phyloP scores from a whole-genome alignment of 2,888 invertebrate genomes.

The Phasia obesa region DNA sequence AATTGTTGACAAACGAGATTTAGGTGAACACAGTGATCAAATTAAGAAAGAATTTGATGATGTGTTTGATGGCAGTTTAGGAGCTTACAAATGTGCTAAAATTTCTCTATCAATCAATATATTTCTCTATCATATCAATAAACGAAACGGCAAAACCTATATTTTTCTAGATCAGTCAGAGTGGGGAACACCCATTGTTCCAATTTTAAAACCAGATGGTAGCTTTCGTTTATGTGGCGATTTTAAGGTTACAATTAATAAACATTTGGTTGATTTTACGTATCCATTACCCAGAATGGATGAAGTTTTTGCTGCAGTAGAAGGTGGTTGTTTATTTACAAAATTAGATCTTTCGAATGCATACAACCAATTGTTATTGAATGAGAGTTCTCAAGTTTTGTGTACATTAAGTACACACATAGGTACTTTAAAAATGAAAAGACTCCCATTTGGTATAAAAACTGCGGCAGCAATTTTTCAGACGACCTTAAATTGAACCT shows the following conservation, averaged over 20 bases:
- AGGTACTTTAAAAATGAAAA: too few relatives aligned
- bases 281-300: constrained; percentile 1
- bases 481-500: too few relatives aligned
- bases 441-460: too few relatives aligned
- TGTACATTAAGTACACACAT: too few relatives aligned
- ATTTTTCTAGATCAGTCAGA: constrained; percentile 18
- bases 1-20: constrained; percentile 11
- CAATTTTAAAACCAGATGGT: constrained; percentile 17
- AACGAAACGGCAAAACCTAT: constrained; percentile 16
- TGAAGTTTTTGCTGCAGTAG: too few relatives aligned
- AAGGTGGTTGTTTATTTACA: too few relatives aligned
- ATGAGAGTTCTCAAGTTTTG: too few relatives aligned
- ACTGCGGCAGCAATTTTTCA: too few relatives aligned
- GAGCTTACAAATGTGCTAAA: constrained; percentile 16
- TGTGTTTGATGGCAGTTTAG: constrained; percentile 29
- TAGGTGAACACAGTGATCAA: constrained; percentile 21
- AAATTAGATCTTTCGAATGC: too few relatives aligned
- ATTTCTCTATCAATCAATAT: constrained; percentile 29
- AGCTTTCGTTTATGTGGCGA: constrained; percentile 21
- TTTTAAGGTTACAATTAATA: constrained; percentile 19
- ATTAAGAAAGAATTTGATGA: constrained; percentile 41
- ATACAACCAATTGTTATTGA: too few relatives aligned
- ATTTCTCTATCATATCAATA: too few relatives aligned
- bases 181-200: constrained; percentile 12
- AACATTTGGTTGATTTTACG: constrained; percentile 31